Base-by-base conservation (phyloP, 92 coral and sea anemone species). In the Siderastrea radians region DNA sequence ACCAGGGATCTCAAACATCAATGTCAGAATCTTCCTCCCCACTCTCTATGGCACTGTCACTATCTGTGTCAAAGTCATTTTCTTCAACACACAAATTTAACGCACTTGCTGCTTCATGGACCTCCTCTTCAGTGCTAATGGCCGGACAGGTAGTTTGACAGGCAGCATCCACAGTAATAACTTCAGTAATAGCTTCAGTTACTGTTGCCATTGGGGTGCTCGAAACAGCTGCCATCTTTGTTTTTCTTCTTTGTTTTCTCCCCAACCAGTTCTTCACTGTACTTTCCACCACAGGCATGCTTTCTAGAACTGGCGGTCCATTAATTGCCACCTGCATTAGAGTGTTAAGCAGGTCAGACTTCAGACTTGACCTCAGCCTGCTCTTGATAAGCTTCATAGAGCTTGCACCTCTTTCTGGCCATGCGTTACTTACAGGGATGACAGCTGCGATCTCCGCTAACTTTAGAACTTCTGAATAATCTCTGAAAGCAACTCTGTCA, bases 131-230 rank as follows among this genome's bases (percentile, higher is more conserved):
- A 65, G 50, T 75, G 88, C 82, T 84, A 46, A 57, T 82, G 78
- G 68, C 70, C 48, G 82, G 88, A 55, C 88, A 74, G 72, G 82
- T 84, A 64, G 88, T 84, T 71, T 84, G 88, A 49, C 82, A 75
- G 88, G 88, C 74, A 17, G 88, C 82, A 84, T 84, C 88, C 88
- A 74, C 72, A 84, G 82, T 74, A 70, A 84, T 84, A 46, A 81
- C 81, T 47, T 84, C 88, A 74, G 81, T 46, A 70, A 74, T 73
- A 84, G 48, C 88, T 54, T 74, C 81, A 17, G 72, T 74, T 74
- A 84, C 88, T 84, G 73, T 74, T 61, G 81, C 74, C 80, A 84
- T 84, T 72, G 60, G 88, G 81, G 59, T 74, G 81, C 88, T 84
- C 60, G 80, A 74, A 84, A 53, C 74, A 74, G 81, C 60, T 73